A percentile compares a stretch with the other conserved stretches of the same genome.
phyloP scores from a whole-genome alignment of 2,888 invertebrate species.

The Periphyllus acericola region DNA sequence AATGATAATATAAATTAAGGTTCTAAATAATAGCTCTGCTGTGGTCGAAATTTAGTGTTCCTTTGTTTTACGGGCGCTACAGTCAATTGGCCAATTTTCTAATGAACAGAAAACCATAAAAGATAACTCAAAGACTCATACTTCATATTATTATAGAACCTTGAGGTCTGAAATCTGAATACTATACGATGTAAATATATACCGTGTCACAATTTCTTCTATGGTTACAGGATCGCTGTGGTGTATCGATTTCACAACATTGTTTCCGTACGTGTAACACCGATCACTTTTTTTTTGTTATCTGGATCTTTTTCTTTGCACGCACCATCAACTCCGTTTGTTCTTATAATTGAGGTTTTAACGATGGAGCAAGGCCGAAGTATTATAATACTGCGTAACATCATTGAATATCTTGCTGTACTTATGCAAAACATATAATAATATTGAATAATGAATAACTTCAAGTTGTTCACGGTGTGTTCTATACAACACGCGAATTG shows the following conservation, averaged over 20 bases:
- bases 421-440: not conserved
- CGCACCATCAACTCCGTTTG: conserved; percentile 11
- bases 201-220: conserved; percentile 32
- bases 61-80: not conserved
- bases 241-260: conserved; percentile 34
- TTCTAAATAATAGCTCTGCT: too few species aligned
- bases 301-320: conserved; percentile 12
- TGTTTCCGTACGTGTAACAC: not conserved
- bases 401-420: not conserved
- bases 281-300: conserved; percentile 32
- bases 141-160: not conserved
- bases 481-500: not conserved
- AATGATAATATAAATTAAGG: too few species aligned
- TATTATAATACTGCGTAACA: not conserved
- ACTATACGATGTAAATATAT: not conserved
- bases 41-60: not conserved
- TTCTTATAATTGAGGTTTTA: not conserved
- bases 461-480: not conserved
- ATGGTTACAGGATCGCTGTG: not conserved
- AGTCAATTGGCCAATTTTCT: not conserved
- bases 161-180: conserved; percentile 14
- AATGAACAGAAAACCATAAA: conserved; percentile 13
- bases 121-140: not conserved
- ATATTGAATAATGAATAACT: not conserved
- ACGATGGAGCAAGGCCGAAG: not conserved